These are phyloP conservation scores for Anthonomus grandis DNA, from an alignment of 1,140 invertebrate species.

Conservation along the genomic window DNA sequence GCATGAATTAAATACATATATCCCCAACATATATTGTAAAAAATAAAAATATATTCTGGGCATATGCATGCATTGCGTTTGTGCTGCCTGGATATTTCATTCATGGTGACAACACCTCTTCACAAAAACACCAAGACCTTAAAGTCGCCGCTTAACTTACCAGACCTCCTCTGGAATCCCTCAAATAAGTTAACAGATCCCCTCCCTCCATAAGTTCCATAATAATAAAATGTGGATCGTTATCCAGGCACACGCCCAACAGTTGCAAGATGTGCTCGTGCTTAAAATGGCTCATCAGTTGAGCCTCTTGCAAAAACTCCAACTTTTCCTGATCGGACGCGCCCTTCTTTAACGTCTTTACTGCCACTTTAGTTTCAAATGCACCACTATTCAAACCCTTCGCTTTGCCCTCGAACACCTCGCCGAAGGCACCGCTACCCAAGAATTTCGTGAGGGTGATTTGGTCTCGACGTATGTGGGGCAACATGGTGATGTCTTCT, in stretches of 20 bases:
- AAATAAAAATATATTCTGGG: too few relatives aligned
- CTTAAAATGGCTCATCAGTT: slow-evolving; percentile 95
- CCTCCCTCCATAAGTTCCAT: slow-evolving; percentile 97
- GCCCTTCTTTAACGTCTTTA: slow-evolving; percentile 91
- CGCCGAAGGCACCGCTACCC: slow-evolving; percentile 95
- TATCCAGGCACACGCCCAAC: slow-evolving; percentile 90
- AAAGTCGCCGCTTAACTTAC: too few relatives aligned
- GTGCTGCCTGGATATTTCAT: too few relatives aligned
- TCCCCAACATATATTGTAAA: too few relatives aligned
- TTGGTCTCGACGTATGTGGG: slow-evolving; percentile 71
- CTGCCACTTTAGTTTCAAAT: slow-evolving; percentile 68
- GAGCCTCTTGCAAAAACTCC: slow-evolving; percentile 95
- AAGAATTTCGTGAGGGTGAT: slow-evolving; percentile 84
- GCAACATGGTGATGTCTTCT: slow-evolving; percentile 69
- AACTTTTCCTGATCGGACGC: slow-evolving; percentile 86
- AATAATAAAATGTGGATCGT: slow-evolving; percentile 88
- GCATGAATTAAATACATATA: too few relatives aligned
- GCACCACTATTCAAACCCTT: slow-evolving; percentile 58
- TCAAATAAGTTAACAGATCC: slow-evolving; percentile 86
- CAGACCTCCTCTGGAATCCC: slow-evolving; percentile 66
- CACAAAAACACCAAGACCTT: too few relatives aligned
- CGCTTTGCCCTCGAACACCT: slow-evolving; percentile 90
- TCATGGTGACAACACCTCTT: too few relatives aligned
- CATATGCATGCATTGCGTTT: too few relatives aligned
- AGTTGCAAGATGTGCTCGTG: slow-evolving; percentile 93